Base-by-base conservation (phyloP, 2,113 vertebrate genomes). In the Atractosteus spatula region DNA sequence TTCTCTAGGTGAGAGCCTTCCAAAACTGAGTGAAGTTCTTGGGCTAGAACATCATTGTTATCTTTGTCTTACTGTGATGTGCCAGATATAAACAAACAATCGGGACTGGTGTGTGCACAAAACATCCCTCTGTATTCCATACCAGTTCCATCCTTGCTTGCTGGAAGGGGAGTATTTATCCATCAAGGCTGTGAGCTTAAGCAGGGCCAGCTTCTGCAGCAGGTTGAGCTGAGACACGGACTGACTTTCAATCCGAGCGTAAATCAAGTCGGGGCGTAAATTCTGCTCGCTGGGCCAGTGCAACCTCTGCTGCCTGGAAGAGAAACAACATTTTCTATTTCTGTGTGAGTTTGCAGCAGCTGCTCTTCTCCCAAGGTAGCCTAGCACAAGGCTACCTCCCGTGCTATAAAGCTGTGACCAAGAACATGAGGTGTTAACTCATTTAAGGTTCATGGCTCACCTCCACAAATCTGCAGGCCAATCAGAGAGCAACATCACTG, bases 141-240 rank as follows among this genome's bases (percentile, higher is more conserved):
- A 96, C 95, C 95, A 96, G 85, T 91, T 94, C 94, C 95, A 96
- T 72, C 95, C 94, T 82, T 95, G 94, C 77, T 91, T 95, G 79
- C 93, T 94, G 87, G 88, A 88, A 2, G 94, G 93, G 0, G 94
- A 95, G 70, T 93, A 84, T 81, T 91, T 95, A 84, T 97, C 95
- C 95, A 96, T 96, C 59, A 97, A 80, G 64, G 92, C 85, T 0
- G 94, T 95, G 85, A 97, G 88, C 65, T 88, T 94, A 74, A 97
- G 76, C 81, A 96, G 69, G 0, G 94, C 89, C 70, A 94, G 87
- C 45, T 94, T 94, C 75, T 94, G 94, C 59, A 93, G 88, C 75
- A 85, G 85, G 68, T 88, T 90, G 69, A 96, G 84, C 79, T 91
- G 89, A 55, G 91, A 80, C 3, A 88, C 89, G 3, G 91, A 87